Evolutionary conservation across 2,113 vertebrate species (phyloP).

Genomic region (Antechinus flavipes): DNA sequence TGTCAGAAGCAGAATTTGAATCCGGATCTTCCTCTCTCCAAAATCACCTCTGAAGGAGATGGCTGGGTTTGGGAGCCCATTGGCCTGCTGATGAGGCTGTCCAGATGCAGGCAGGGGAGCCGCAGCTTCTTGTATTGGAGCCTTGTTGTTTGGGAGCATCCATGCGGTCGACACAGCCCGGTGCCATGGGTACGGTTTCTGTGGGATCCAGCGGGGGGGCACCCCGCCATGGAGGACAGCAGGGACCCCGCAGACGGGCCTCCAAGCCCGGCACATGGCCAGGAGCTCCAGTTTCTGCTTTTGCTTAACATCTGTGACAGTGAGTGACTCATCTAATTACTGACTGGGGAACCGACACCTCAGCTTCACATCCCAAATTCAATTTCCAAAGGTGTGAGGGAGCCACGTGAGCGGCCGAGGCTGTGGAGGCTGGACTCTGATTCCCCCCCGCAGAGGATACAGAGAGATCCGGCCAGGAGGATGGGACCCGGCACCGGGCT

Average conservation of each 20-base stretch:
- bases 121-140: too few species aligned
- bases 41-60: too few species aligned
- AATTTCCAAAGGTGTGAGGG: slow-evolving; percentile 62
- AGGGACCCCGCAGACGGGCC: too few species aligned
- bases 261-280: not conserved
- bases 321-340: slow-evolving; percentile 35
- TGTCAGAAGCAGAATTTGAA: not conserved
- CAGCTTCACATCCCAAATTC: slow-evolving; percentile 45
- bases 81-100: too few species aligned
- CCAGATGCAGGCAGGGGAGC: too few species aligned
- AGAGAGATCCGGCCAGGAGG: not conserved
- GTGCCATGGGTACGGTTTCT: too few species aligned
- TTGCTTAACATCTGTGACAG: slow-evolving; percentile 36
- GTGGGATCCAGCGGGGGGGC: too few species aligned
- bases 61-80: too few species aligned
- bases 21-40: not conserved
- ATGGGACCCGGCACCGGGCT: not conserved
- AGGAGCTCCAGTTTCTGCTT: slow-evolving; percentile 31
- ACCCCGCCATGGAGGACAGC: not conserved
- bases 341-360: slow-evolving; percentile 35
- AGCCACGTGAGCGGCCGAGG: slow-evolving; percentile 32
- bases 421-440: not conserved
- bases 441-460: not conserved
- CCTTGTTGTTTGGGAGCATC: too few species aligned
- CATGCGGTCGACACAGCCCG: rapidly evolving